Base-by-base conservation (phyloP, 2,797 vertebrate genomes). In the Antennarius maculatus region DNA sequence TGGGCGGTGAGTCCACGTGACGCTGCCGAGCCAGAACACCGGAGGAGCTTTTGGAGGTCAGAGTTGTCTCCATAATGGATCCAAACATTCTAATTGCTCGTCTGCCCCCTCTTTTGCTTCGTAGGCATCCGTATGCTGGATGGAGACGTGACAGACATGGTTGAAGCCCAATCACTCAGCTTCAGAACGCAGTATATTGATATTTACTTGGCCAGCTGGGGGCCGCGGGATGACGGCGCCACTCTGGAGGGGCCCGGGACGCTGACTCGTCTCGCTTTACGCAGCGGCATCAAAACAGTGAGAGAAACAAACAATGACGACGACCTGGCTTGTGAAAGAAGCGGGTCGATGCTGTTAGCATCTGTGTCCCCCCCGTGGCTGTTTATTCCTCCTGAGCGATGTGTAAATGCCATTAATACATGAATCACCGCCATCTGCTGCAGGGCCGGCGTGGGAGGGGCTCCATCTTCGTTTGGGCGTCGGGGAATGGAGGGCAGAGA, bases 181-280 rank as follows among this genome's bases (percentile, higher is more conserved):
- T 93, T 98, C 77, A 95, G 93, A 55, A 95, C 94, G 1, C 95
- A 97, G 66, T 92, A 98, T 31, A 94, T 99, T 76, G 96, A 99
- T 77, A 94, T 99, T 77, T 99, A 98, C 84, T 94, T 96, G 45
- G 95, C 96, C 4, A 96, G 95, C 90, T 99, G 97, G 97, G 97
- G 97, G 13, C 97, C 98, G 3, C 95, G 95, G 67, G 98, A 99
- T 4, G 96, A 97, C 0, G 98, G 97, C 27, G 94, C 93, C 81
- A 97, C 97, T 1, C 89, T 99, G 79, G 98, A 97, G 0, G 97
- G 97, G 66, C 97, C 98, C 0, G 97, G 97, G 62, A 93, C 93
- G 13, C 94, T 99, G 37, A 93, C 97, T 52, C 92, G 91, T 16
- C 94, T 96, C 5, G 96, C 97, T 78, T 94, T 99, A 77, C 91